Conservation (phyloP, 1,140 invertebrate genomes). For the Neotoxoptera formosana region DNA sequence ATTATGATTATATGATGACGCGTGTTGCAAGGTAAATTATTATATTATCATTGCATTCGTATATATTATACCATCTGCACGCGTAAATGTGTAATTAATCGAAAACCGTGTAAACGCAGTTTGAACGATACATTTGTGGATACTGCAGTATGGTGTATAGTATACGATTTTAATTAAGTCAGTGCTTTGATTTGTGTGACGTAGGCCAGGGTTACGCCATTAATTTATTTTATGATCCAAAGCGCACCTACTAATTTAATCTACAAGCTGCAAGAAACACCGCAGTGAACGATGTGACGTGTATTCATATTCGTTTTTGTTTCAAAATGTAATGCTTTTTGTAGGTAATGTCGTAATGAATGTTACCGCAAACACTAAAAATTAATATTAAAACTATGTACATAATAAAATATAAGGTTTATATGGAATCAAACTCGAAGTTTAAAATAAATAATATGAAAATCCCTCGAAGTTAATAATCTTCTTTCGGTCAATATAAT, state of each 20-base stretch:
- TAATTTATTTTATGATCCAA: slow-evolving; percentile 2
- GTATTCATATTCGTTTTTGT: not conserved
- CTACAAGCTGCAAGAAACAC: not conserved
- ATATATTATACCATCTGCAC: not conserved
- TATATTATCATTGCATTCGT: not conserved
- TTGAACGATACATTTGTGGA: not conserved
- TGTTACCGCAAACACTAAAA: not conserved
- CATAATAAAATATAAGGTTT: no score
- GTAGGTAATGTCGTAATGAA: not conserved
- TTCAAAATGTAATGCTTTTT: not conserved
- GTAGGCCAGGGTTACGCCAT: not conserved
- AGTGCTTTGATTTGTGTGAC: not conserved
- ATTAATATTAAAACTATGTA: not conserved
- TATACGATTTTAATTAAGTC: not conserved
- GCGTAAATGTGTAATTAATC: not conserved
- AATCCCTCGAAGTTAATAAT: no score
- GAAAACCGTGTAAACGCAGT: not conserved
- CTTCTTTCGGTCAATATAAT: no score
- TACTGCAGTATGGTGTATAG: not conserved
- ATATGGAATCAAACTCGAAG: no score
- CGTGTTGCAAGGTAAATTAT: not conserved
- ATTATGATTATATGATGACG: not conserved
- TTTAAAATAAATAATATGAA: no score
- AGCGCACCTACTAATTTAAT: not conserved
- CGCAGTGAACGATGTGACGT: not conserved